Evolutionary conservation across 2,797 vertebrate genomes (phyloP).

Genomic region (Ceryle rudis): DNA sequence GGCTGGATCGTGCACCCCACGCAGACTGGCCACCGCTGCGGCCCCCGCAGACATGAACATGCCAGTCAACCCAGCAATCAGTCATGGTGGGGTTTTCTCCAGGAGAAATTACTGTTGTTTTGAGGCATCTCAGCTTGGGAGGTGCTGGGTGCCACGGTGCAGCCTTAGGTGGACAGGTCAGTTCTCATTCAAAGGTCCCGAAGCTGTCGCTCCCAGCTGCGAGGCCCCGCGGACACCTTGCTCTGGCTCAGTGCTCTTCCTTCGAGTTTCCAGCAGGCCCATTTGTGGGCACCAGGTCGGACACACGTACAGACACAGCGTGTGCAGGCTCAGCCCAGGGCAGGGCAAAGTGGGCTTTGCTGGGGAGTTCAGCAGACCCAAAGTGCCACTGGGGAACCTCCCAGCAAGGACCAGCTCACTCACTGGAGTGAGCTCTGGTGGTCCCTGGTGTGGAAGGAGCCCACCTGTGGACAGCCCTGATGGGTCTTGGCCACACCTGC

Average conservation of each 20-base stretch:
- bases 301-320: rapidly evolving
- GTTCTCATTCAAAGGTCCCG: neutral
- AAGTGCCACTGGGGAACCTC: neutral
- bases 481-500: neutral
- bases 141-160: neutral
- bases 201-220: rapidly evolving
- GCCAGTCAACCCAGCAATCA: neutral
- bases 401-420: neutral
- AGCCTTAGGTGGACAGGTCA: rapidly evolving
- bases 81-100: rapidly evolving
- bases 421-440: neutral
- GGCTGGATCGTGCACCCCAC: rapidly evolving
- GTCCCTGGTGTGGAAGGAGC: neutral
- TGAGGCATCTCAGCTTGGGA: neutral
- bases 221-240: neutral
- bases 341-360: neutral
- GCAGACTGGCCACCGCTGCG: rapidly evolving
- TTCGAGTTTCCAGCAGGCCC: neutral
- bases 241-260: rapidly evolving
- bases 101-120: neutral
- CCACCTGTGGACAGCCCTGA: neutral
- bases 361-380: neutral
- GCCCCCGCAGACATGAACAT: neutral
- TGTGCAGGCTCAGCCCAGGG: rapidly evolving
- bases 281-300: neutral